Percentiles rank a stretch among this genome's conserved stretches.
phyloP scores from a whole-genome alignment of 2,113 vertebrate genomes.

The Chascanopsetta lugubris region DNA sequence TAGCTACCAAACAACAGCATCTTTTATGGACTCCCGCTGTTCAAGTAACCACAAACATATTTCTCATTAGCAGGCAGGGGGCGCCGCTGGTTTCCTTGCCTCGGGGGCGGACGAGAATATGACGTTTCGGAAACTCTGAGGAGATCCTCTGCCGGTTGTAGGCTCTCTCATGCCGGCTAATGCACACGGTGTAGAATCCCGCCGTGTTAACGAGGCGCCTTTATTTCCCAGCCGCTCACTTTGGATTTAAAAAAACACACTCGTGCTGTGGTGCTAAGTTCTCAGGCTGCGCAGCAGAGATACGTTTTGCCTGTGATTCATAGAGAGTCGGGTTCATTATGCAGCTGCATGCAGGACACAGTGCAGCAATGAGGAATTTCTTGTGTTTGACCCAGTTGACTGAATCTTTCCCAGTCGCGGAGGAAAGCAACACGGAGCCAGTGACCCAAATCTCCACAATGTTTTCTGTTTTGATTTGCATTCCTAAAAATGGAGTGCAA shows the following conservation, averaged over 20 bases:
- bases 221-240: constrained; percentile 9
- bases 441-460: not conserved
- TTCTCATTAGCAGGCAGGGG: constrained; percentile 22
- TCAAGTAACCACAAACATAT: constrained; percentile 65
- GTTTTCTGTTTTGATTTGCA: not conserved
- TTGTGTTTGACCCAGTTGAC: not conserved
- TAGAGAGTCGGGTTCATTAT: constrained; percentile 5
- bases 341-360: not conserved
- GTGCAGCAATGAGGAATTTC: not conserved
- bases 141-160: constrained; percentile 42
- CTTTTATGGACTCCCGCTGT: constrained; percentile 63
- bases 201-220: constrained; percentile 42
- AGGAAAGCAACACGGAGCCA: not conserved
- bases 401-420: not conserved
- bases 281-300: constrained; percentile 13
- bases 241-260: constrained; percentile 13
- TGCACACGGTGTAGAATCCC: constrained; percentile 32
- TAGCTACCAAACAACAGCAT: constrained; percentile 58
- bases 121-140: constrained; percentile 63
- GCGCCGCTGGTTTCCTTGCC: constrained; percentile 45
- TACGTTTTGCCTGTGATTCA: constrained; percentile 18
- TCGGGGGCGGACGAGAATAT: constrained; percentile 41
- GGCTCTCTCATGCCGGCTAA: constrained; percentile 27
- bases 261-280: not conserved
- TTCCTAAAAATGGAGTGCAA: constrained; percentile 18